Conservation (phyloP, 35 echinoderm and acorn worm genomes). For the Diadema setosum region DNA sequence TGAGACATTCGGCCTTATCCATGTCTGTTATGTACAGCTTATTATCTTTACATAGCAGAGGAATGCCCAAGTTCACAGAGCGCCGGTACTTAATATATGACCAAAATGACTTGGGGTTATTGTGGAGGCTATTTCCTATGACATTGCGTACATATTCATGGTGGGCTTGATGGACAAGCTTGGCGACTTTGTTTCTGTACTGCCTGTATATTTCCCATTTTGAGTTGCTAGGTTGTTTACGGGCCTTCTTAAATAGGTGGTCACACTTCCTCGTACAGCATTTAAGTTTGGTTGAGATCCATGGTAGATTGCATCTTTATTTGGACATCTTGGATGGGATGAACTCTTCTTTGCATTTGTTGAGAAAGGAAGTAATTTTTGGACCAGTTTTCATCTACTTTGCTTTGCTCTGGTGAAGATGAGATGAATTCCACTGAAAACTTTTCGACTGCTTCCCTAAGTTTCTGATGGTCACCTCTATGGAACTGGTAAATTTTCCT, state of each 20-base stretch:
- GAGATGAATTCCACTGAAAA: slow-evolving; percentile 2
- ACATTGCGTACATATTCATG: slow-evolving; percentile 21
- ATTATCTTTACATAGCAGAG: background rate
- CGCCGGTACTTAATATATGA: slow-evolving; percentile 15
- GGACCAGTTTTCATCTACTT: slow-evolving; percentile 41
- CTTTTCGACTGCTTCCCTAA: background rate
- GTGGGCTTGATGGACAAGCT: slow-evolving; percentile 13
- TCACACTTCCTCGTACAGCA: slow-evolving; percentile 50
- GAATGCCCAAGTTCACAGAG: slow-evolving; percentile 39
- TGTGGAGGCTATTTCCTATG: slow-evolving; percentile 17
- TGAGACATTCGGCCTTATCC: background rate
- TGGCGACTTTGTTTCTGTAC: too few species aligned
- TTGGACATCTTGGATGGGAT: slow-evolving; percentile 44
- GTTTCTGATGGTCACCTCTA: background rate
- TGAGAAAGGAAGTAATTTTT: background rate
- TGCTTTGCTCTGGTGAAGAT: slow-evolving; percentile 9
- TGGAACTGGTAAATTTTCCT: slow-evolving; percentile 35
- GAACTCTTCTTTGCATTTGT: background rate
- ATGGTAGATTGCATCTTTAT: slow-evolving; percentile 26
- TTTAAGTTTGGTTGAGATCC: slow-evolving; percentile 20
- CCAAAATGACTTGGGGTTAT: slow-evolving; percentile 50
- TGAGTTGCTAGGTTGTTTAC: background rate
- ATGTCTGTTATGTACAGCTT: background rate
- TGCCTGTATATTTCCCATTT: background rate
- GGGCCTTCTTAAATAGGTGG: slow-evolving; percentile 20